These are phyloP conservation scores for Andrena cerasifolii DNA, from an alignment of 1,140 invertebrate genomes.

Conservation along the genomic window DNA sequence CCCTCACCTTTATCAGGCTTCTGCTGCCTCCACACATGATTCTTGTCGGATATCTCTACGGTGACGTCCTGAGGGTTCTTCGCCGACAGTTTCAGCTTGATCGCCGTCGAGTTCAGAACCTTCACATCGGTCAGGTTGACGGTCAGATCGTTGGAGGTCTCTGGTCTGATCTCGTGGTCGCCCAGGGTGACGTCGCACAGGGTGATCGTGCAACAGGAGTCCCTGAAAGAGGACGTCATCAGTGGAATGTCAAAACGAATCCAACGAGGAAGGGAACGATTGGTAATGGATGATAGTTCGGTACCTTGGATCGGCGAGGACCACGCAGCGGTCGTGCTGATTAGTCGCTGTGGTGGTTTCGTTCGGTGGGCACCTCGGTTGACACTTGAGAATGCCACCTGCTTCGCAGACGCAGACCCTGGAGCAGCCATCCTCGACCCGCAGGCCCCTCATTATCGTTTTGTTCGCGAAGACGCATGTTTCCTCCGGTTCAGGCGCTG, in stretches of 20 bases:
- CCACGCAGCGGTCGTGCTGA: constrained; percentile 79
- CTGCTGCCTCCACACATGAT: constrained; percentile 77
- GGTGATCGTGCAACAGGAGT: constrained; percentile 92
- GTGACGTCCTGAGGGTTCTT: constrained; percentile 71
- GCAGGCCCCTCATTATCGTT: constrained; percentile 87
- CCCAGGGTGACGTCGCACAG: constrained; percentile 91
- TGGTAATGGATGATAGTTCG: too few relatives aligned
- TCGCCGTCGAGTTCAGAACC: constrained; percentile 78
- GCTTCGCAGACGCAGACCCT: constrained; percentile 89
- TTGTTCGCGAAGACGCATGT: constrained; percentile 90
- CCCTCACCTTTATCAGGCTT: constrained; percentile 73
- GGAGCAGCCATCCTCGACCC: constrained; percentile 90
- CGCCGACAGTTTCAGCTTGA: constrained; percentile 74
- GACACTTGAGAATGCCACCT: constrained; percentile 88
- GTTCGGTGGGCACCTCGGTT: constrained; percentile 85
- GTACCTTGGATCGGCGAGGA: constrained; percentile 74
- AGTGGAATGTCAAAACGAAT: not conserved
- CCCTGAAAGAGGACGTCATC: constrained; percentile 81
- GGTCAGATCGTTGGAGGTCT: constrained; percentile 71
- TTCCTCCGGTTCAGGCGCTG: constrained; percentile 80
- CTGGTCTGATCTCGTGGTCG: constrained; percentile 85
- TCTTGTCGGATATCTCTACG: constrained; percentile 78
- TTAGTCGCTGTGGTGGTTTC: constrained; percentile 73
- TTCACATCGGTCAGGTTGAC: constrained; percentile 78
- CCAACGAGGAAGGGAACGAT: not conserved